Evolutionary conservation across 2,113 vertebrate genomes (phyloP).

Genomic region (Erythrocercus mccallii): DNA sequence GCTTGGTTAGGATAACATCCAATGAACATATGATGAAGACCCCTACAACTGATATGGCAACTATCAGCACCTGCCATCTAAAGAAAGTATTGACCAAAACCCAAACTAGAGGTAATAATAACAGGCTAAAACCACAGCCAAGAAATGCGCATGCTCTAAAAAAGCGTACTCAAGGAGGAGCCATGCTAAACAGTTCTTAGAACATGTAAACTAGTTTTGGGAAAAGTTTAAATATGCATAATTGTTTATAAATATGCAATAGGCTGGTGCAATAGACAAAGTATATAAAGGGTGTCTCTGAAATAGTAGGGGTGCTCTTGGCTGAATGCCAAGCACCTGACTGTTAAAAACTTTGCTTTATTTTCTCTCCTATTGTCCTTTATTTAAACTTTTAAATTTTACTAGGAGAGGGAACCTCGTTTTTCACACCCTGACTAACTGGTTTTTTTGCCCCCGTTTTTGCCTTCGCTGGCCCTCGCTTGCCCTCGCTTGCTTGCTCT

Average conservation of each 20-base stretch:
- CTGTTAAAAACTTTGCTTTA: not conserved
- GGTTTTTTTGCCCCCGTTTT: fast-evolving
- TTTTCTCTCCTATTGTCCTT: not conserved
- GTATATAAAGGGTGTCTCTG: not conserved
- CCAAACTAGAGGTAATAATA: not conserved
- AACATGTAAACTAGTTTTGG: not conserved
- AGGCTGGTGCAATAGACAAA: not conserved
- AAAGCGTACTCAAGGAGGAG: not conserved
- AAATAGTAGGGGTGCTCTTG: not conserved
- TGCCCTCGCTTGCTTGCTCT: not conserved
- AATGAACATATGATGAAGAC: not conserved
- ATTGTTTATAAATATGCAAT: not conserved
- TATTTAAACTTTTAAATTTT: not conserved
- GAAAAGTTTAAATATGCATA: not conserved
- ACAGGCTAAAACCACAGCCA: not conserved
- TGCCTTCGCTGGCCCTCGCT: not conserved
- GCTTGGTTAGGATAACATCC: not conserved
- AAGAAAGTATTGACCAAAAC: not conserved
- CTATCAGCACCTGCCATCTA: not conserved
- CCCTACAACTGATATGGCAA: not conserved
- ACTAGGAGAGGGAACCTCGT: not conserved
- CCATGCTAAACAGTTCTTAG: not conserved
- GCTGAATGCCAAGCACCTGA: not conserved
- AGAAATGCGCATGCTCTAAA: not conserved
- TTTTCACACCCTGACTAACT: not conserved